phyloP scores from a whole-genome alignment of 2,113 vertebrate species.

The Mus musculus region GRCm39 chr10:106871501-106872000 shows the following conservation, averaged over 20 bases:
- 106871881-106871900: background rate
- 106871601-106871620: background rate
- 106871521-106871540: no score
- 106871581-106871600: background rate
- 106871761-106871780: constrained; percentile 2
- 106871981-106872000: background rate
- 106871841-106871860: background rate
- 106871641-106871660: constrained; percentile 10
- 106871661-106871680: constrained; percentile 34
- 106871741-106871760: constrained; percentile 28
- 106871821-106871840: background rate
- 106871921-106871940: background rate
- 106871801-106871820: constrained; percentile 7
- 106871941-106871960: background rate
- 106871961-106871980: background rate
- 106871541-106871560: background rate
- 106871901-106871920: background rate
- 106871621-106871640: constrained; percentile 1
- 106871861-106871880: background rate
- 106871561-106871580: no score
- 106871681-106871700: background rate
- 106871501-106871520: background rate
- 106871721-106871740: constrained; percentile 19
- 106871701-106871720: constrained; percentile 19
- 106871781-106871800: background rate